phyloP scores from a whole-genome alignment of 2,113 vertebrate species.

The Myiozetetes cayanensis region DNA sequence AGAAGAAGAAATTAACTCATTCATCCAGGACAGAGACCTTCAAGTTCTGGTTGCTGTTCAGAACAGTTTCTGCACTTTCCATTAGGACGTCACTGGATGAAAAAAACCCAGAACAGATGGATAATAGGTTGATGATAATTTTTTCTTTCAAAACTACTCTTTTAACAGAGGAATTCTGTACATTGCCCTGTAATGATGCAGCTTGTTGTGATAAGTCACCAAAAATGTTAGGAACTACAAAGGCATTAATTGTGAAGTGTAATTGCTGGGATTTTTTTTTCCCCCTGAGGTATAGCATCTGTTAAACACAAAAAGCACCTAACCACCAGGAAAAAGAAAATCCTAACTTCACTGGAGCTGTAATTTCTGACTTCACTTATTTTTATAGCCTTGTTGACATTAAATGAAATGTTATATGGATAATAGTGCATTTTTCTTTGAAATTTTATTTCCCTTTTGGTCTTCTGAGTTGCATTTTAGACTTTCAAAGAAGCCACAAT shows the following conservation, averaged over 20 bases:
- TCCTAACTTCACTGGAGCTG: background rate
- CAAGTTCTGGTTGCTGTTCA: background rate
- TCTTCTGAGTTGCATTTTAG: slow-evolving; percentile 47
- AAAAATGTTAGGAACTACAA: background rate
- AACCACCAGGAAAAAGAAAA: background rate
- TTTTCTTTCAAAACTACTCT: background rate
- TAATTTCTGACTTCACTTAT: background rate
- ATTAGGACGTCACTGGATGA: background rate
- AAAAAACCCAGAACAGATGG: background rate
- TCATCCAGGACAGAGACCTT: background rate
- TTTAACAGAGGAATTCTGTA: background rate
- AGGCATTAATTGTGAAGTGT: background rate
- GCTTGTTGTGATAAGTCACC: background rate
- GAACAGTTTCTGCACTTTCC: background rate
- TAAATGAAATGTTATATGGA: background rate
- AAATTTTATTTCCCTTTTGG: background rate
- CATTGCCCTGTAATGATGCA: background rate
- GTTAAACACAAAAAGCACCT: background rate
- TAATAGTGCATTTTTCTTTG: background rate
- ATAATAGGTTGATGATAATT: background rate
- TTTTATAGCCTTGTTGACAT: background rate
- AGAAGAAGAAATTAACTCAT: background rate
- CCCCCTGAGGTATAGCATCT: background rate
- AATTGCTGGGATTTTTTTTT: background rate
- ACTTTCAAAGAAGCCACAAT: slow-evolving; percentile 52